Conservation (phyloP, 1,140 invertebrate species). For the Lutraria rhynchaena region DNA sequence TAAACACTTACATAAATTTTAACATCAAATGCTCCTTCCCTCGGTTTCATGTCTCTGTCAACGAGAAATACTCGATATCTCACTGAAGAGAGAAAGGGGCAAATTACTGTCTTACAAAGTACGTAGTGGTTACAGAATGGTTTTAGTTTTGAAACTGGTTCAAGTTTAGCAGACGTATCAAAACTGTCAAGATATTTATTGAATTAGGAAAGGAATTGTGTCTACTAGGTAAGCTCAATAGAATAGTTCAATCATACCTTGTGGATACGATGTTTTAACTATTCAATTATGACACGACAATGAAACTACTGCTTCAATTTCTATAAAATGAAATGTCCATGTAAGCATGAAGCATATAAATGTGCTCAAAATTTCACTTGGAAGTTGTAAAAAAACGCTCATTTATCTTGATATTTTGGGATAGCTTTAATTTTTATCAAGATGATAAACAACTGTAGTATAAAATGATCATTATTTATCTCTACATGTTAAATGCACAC, state of each 20-base stretch:
- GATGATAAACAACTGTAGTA: too few species aligned
- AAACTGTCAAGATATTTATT: not conserved
- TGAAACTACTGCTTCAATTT: too few species aligned
- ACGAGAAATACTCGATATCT: conserved; percentile 48
- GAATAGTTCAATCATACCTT: not conserved
- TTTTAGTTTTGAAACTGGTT: too few species aligned
- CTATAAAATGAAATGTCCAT: too few species aligned
- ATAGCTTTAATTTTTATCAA: too few species aligned
- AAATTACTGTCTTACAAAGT: not conserved
- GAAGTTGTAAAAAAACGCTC: too few species aligned
- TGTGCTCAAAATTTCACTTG: too few species aligned
- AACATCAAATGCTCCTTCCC: not conserved
- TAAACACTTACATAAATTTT: not conserved
- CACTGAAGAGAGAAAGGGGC: conserved; percentile 13
- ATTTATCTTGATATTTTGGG: too few species aligned
- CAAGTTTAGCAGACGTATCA: not conserved
- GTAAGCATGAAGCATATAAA: too few species aligned
- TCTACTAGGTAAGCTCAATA: not conserved
- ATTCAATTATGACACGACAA: not conserved
- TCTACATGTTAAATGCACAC: too few species aligned
- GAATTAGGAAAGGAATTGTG: not conserved
- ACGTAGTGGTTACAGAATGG: too few species aligned
- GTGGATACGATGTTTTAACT: not conserved
- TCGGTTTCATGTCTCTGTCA: conserved; percentile 51
- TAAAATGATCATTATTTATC: too few species aligned